A percentile compares a stretch with the other conserved stretches of the same genome.
Conservation (phyloP, 2,888 invertebrate genomes). For the Electrophaes corylata region DNA sequence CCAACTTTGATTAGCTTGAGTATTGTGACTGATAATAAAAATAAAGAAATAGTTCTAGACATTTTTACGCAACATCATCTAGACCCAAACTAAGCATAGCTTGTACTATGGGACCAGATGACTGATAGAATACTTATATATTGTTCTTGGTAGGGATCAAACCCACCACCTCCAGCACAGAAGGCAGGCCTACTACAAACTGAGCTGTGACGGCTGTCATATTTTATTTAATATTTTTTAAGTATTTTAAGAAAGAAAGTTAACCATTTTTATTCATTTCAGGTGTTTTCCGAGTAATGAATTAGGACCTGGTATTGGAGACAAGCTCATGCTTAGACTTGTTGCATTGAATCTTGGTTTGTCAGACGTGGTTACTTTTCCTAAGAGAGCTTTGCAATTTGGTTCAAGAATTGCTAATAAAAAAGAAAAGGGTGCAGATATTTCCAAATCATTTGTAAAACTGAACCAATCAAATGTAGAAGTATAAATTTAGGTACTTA, state of each 20-base stretch:
- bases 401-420: constrained; percentile 97
- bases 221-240: no score
- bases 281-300: constrained; percentile 85
- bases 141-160: no score
- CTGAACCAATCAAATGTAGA: not conserved
- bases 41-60: no score
- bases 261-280: constrained; percentile 42
- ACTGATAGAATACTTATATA: no score
- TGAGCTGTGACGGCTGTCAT: no score
- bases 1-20: no score
- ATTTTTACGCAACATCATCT: no score
- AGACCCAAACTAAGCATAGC: no score
- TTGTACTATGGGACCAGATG: no score
- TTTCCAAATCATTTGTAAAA: constrained; percentile 80
- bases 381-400: constrained; percentile 98
- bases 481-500: not conserved
- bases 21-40: no score
- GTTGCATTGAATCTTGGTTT: constrained; percentile 88
- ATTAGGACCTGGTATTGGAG: constrained; percentile 92
- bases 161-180: no score
- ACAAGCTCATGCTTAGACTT: constrained; percentile 94
- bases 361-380: constrained; percentile 85
- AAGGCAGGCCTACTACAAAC: no score
- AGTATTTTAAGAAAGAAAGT: not conserved
- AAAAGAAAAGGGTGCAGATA: constrained; percentile 93